Base-by-base conservation (phyloP, 2,113 vertebrate genomes). In the Neogobius melanostomus region DNA sequence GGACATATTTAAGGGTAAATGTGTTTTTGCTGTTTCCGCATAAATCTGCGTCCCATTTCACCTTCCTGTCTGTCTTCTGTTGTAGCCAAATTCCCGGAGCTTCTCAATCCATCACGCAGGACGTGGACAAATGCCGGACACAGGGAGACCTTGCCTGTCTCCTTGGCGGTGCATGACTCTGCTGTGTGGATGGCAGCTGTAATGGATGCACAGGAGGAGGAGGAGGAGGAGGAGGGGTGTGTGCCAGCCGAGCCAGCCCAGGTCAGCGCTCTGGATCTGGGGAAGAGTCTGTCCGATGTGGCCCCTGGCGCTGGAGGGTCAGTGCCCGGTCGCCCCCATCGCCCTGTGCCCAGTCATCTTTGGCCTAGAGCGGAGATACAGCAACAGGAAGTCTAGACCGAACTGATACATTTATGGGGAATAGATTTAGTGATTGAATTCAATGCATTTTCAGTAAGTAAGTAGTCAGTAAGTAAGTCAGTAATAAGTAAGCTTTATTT, bases 221-320 rank as follows among this genome's bases (percentile, higher is more conserved):
- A 21, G 21, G 28, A 36, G 28, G 28, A 36, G 28, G 28, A 36
- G 28, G 28, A 81, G 85, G 71, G 60, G 72, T 74, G 59, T 46
- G 11, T 43, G 78, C 89, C 76, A 49, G 64, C 62, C 81, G 83
- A 80, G 44, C 79, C 66, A 62, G 79, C 68, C 87, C 85, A 89
- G 90, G 86, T 88, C 88, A 75, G 71, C 68, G 63, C 79, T 70
- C 70, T 81, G 74, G 79, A 79, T 79, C 76, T 78, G 64, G 83
- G 82, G 79, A 74, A 80, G 68, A 75, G 75, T 75, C 83, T 81
- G 78, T 85, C 85, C 28, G 87, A 86, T 77, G 80, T 73, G 83
- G 72, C 90, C 71, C 70, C 68, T 72, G 21, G 75, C 7, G 28
- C n/a, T 17, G 52, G 77, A 71, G 80, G 81, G 83, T 85, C 83